A percentile compares a stretch with the other conserved stretches of the same genome.
Conservation (phyloP, 2,113 vertebrate species). For the Ailurus styani region DNA sequence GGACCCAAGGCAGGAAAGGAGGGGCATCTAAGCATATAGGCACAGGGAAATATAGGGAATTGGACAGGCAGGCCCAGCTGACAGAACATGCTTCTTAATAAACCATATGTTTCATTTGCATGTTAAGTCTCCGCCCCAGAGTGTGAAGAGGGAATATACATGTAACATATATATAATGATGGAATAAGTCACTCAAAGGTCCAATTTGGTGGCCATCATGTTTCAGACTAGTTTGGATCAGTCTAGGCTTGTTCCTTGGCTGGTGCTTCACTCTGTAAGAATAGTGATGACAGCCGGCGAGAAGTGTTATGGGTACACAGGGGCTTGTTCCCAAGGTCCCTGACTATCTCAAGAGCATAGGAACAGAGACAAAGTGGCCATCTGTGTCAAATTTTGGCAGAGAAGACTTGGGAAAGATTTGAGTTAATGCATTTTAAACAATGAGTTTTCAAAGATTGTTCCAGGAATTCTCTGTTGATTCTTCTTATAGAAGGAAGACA, state of each 20-base stretch:
- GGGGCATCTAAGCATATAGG: background rate
- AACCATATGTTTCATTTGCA: background rate
- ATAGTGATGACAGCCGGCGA: background rate
- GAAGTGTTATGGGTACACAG: background rate
- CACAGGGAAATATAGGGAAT: background rate
- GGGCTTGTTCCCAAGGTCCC: background rate
- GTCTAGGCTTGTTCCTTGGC: background rate
- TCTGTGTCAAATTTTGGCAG: background rate
- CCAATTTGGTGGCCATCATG: background rate
- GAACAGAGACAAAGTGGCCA: background rate
- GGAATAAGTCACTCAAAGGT: background rate
- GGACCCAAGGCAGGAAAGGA: background rate
- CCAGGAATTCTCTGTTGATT: background rate
- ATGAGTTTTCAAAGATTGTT: background rate
- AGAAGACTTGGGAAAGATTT: background rate
- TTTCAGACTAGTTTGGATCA: background rate
- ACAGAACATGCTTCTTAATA: background rate
- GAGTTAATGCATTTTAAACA: background rate
- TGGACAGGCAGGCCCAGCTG: background rate
- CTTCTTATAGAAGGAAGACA: background rate
- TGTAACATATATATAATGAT: background rate
- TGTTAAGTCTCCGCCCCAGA: background rate
- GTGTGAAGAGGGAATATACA: background rate
- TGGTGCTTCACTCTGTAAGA: background rate
- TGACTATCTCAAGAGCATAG: background rate